Conservation (phyloP, 2,113 vertebrate species). For the Burhinus bistriatus region DNA sequence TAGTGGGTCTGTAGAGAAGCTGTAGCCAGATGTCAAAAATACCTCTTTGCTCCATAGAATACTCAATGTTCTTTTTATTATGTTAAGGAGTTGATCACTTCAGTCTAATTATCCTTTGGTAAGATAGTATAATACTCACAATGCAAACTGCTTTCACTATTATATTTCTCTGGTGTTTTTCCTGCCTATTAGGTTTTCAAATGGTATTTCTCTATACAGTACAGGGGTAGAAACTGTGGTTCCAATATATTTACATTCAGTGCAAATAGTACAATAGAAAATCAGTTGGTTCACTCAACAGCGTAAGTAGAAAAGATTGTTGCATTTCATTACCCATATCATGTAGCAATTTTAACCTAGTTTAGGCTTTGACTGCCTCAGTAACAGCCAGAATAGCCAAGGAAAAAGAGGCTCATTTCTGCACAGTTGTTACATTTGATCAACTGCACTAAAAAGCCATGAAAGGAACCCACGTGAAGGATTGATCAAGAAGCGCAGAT, state of each 20-base stretch:
- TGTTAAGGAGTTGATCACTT: slow-evolving; percentile 3
- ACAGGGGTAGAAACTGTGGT: neutral
- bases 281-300: neutral
- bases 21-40: slow-evolving; percentile 14
- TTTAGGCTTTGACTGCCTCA: slow-evolving; percentile 17
- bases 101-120: slow-evolving; percentile 42
- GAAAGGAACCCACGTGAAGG: neutral
- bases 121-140: neutral
- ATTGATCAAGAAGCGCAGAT: neutral
- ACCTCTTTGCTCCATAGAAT: slow-evolving; percentile 12
- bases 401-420: neutral
- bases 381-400: neutral
- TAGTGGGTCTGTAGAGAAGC: neutral
- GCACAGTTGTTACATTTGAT: neutral
- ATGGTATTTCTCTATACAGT: neutral
- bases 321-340: slow-evolving; percentile 15
- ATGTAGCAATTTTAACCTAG: neutral
- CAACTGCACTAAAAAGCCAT: neutral
- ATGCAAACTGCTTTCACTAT: neutral
- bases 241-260: neutral
- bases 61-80: slow-evolving; percentile 18
- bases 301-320: slow-evolving; percentile 2
- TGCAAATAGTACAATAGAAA: neutral
- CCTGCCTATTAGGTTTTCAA: neutral
- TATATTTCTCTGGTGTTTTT: slow-evolving; percentile 21